These are phyloP conservation scores for Sebastes itinus DNA, from an alignment of 2,797 vertebrate genomes.

Conservation along the genomic window DNA sequence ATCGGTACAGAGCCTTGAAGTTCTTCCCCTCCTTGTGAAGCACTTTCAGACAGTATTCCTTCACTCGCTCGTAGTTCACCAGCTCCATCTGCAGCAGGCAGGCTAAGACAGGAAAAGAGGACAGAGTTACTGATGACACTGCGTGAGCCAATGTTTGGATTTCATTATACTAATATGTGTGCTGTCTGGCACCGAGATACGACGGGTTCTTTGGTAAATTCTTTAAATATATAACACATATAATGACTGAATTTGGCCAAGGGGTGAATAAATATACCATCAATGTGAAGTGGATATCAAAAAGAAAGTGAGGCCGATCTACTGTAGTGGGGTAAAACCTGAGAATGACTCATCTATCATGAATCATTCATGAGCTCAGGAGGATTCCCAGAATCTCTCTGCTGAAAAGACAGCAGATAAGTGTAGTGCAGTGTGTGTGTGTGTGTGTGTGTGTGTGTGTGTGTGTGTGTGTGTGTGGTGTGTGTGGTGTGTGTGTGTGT, in stretches of 20 bases:
- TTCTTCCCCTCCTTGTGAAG: slow-evolving; percentile 97
- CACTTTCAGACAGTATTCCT: slow-evolving; percentile 98
- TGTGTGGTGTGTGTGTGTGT: neutral
- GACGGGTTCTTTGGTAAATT: neutral
- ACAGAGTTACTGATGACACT: neutral
- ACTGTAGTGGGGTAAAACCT: slow-evolving; percentile 40
- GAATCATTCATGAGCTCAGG: slow-evolving; percentile 68
- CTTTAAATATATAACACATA: neutral
- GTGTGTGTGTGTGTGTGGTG: slow-evolving; percentile 4
- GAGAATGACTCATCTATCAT: slow-evolving; percentile 67
- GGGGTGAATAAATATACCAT: neutral
- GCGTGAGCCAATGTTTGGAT: neutral
- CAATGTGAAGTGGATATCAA: slow-evolving; percentile 5
- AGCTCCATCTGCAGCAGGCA: slow-evolving; percentile 98
- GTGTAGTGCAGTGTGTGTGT: neutral
- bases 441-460: slow-evolving; percentile 9
- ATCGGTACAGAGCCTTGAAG: slow-evolving; percentile 98
- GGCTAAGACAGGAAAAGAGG: slow-evolving; percentile 73
- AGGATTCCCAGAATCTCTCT: slow-evolving; percentile 45
- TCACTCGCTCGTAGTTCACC: slow-evolving; percentile 98
- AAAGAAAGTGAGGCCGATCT: slow-evolving; percentile 20
- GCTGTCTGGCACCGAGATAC: neutral
- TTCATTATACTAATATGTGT: neutral
- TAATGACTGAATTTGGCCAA: neutral
- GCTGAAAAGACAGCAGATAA: slow-evolving; percentile 11